Conservation (phyloP, 2,888 invertebrate genomes). For the Synergus laeviventris region DNA sequence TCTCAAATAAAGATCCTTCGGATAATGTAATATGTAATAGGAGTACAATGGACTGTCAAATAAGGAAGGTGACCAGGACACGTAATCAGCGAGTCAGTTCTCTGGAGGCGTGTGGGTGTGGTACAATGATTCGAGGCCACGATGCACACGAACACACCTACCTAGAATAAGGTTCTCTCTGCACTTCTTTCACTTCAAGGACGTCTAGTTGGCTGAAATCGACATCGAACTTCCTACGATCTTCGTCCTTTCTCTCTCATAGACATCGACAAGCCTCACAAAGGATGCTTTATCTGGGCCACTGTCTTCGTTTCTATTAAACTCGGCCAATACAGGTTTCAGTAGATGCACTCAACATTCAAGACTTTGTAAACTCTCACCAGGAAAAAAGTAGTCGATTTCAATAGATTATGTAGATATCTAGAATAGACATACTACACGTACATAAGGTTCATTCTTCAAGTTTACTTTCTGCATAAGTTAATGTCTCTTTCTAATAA, state of each 20-base stretch:
- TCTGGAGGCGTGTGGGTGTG: conserved; percentile 17
- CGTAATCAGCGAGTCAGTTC: conserved; percentile 1
- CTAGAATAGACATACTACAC: neutral
- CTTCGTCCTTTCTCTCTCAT: conserved; percentile 35
- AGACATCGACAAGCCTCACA: conserved; percentile 6
- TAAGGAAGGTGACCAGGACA: conserved; percentile 23
- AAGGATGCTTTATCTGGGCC: conserved; percentile 36
- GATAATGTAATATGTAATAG: neutral
- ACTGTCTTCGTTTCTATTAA: conserved; percentile 31
- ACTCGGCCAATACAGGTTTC: neutral
- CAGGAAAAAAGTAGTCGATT: neutral
- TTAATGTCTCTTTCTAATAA: neutral
- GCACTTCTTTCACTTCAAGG: conserved; percentile 37
- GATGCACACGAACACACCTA: conserved; percentile 32
- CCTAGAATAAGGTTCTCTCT: conserved; percentile 21
- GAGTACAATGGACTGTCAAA: conserved; percentile 14
- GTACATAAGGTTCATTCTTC: neutral
- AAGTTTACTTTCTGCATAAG: neutral
- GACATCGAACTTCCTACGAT: conserved; percentile 35
- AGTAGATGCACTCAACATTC: neutral
- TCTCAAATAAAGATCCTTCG: neutral
- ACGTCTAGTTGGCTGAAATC: conserved; percentile 36
- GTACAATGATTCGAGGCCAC: conserved; percentile 31
- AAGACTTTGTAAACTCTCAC: neutral
- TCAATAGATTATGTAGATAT: neutral